These are phyloP conservation scores for Vidua chalybeata DNA, from an alignment of 2,113 vertebrate species.

Conservation along the genomic window DNA sequence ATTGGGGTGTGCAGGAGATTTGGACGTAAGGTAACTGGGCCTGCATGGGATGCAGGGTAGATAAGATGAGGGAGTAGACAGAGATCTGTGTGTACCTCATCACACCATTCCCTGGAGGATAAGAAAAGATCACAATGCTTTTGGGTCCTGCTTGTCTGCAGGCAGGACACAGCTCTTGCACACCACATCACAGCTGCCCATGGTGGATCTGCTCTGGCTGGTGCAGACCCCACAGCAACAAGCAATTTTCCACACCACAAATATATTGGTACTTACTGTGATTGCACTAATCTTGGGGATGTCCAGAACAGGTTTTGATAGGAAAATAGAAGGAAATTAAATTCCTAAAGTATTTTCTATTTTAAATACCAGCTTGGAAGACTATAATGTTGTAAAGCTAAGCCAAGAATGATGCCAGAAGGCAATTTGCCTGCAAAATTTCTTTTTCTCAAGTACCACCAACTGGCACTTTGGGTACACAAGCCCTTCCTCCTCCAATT, in stretches of 20 bases:
- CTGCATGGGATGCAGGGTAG: background rate
- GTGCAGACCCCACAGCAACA: background rate
- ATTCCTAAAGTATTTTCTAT: background rate
- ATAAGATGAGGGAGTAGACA: background rate
- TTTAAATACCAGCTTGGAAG: background rate
- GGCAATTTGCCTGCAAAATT: background rate
- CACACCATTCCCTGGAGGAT: background rate
- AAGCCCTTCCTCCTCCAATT: background rate
- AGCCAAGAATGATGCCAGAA: background rate
- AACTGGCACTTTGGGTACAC: background rate
- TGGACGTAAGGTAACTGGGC: background rate
- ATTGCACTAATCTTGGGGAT: background rate
- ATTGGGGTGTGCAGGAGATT: background rate
- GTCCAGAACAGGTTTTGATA: background rate
- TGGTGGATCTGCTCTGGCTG: background rate
- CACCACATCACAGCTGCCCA: background rate
- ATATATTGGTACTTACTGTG: background rate
- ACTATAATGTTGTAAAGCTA: background rate
- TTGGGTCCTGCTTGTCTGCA: background rate
- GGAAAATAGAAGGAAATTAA: background rate
- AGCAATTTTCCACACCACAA: background rate
- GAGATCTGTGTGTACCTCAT: background rate
- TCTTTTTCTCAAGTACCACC: background rate
- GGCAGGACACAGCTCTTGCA: background rate
- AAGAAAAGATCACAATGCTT: background rate